Evolutionary conservation across 2,888 invertebrate species (phyloP), one percentile per base, ranked within the genome.

Genomic region (Neelides folsomi): DNA sequence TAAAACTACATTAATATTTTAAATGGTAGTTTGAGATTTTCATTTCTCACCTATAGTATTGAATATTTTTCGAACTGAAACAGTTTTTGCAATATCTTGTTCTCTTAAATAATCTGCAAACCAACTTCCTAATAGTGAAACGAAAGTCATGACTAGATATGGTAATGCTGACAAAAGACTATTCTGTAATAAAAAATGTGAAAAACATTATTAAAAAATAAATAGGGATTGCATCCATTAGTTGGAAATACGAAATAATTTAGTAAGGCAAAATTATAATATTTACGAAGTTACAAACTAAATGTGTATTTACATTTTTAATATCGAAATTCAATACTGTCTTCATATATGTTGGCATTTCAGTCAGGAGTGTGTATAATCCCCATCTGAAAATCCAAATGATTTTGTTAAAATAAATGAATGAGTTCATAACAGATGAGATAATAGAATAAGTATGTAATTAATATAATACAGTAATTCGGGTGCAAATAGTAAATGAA

Each of bases 291-390:
- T 15, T 34, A 13, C 12, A 47, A 18, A 13, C 7, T 16, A 52
- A 38, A 43, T 37, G 16, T 35, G 19, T 2, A 77, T 79, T 77
- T 67, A 79, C 80, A 55, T 78, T 76, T 66, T 84, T 79, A 52
- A 87, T 82, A 65, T 84, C 80, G 64, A 83, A 84, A 68, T 86
- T 85, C 57, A 87, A 72, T 68, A 87, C 84, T 68, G 83, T 80
- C 65, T 81, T 81, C 86, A 87, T 86, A 62, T 86, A 87, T 0
- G 84, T 82, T 7, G 86, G 86, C 57, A 87, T 68, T 68, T 87
- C 86, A 0, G 86, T 86, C 4, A 87, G 74, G 66, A 84, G 82
- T 47, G 86, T 86, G 71, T 87, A 87, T 72, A 86, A 85, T 15
- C 84, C 82, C 60, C 60, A 57, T 2, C 54, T 44, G 12, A 35